Percentiles rank a stretch among this genome's conserved stretches.
Evolutionary conservation across 1,140 invertebrate genomes (phyloP).

Genomic region (Hypsibius dujardini): DNA sequence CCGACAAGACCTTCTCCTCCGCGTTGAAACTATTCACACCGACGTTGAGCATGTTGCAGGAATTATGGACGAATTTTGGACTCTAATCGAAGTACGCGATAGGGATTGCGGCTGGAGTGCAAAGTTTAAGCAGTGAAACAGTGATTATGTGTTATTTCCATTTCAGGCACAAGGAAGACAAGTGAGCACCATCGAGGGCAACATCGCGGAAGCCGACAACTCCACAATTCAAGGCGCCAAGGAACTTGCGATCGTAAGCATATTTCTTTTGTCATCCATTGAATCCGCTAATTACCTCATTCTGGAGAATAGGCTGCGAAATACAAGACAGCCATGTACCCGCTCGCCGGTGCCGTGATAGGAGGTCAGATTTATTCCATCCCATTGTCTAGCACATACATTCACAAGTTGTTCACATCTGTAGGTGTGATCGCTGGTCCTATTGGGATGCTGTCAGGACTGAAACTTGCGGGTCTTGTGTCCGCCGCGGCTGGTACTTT

Average conservation of each 20-base stretch:
- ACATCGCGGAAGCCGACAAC: background rate
- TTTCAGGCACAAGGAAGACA: background rate
- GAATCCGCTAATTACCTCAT: too few species aligned
- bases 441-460: conserved; percentile 46
- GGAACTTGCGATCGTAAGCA: background rate
- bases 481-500: conserved; percentile 43
- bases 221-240: background rate
- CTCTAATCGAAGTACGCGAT: background rate
- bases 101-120: background rate
- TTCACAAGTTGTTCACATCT: conserved; percentile 24
- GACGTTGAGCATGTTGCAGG: conserved; percentile 9
- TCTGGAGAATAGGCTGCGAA: conserved; percentile 47
- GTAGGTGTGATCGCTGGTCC: conserved; percentile 42
- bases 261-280: too few species aligned
- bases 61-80: conserved; percentile 2
- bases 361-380: conserved; percentile 40
- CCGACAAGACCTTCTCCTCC: background rate
- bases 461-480: conserved; percentile 48
- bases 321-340: conserved; percentile 46
- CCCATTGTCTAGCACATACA: conserved; percentile 27
- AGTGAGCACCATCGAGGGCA: background rate
- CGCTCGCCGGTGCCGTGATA: conserved; percentile 48
- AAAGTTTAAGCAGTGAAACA: too few species aligned
- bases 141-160: too few species aligned
- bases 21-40: conserved; percentile 5